phyloP scores from a whole-genome alignment of 2,797 vertebrate genomes.

The Momotus momota region DNA sequence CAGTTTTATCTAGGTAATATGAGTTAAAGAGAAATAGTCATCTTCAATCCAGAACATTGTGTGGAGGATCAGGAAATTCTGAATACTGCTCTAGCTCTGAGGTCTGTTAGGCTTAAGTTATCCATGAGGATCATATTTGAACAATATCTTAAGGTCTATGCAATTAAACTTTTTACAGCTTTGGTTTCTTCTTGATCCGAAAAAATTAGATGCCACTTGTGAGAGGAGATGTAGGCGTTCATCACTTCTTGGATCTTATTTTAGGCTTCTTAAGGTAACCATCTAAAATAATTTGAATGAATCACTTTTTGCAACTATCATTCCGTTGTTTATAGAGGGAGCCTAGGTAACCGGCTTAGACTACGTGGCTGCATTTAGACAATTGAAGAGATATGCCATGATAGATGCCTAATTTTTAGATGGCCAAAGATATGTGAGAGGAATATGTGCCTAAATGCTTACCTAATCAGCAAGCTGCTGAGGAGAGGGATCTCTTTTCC shows the following conservation, averaged over 20 bases:
- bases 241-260: slow-evolving; percentile 45
- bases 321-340: slow-evolving; percentile 13
- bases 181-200: neutral
- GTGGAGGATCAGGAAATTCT: neutral
- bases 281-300: slow-evolving; percentile 54
- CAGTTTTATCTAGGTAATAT: neutral
- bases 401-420: neutral
- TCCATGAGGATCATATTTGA: neutral
- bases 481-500: neutral
- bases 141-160: neutral
- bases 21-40: neutral
- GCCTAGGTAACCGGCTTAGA: slow-evolving; percentile 3
- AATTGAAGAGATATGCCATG: neutral
- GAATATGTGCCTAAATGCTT: neutral
- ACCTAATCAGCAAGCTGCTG: neutral
- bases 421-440: neutral
- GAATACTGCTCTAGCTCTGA: neutral
- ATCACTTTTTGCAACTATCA: neutral
- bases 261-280: slow-evolving; percentile 34
- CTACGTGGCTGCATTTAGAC: neutral
- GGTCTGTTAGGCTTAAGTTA: neutral
- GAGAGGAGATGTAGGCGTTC: slow-evolving; percentile 20
- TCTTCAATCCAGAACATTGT: neutral
- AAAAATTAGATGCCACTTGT: slow-evolving; percentile 6
- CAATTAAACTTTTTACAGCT: neutral